Evolutionary conservation across 2,888 invertebrate species (phyloP).

Genomic region (Noctua pronuba): DNA sequence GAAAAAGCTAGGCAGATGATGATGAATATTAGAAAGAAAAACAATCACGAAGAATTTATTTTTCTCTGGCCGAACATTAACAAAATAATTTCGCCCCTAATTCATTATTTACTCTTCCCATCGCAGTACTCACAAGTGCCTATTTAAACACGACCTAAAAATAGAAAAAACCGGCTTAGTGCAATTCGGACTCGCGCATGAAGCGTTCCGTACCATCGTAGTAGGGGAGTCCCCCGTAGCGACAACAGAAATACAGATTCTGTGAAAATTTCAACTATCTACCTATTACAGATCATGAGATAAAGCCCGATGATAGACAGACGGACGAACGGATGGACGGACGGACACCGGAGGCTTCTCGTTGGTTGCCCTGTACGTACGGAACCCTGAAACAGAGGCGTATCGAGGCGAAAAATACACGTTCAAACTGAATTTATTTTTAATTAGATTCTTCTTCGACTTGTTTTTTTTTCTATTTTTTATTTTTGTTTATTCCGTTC

Average conservation of each 20-base stretch:
- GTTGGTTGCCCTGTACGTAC: too few species aligned
- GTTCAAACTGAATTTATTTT: constrained; percentile 72
- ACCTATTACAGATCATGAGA: too few species aligned
- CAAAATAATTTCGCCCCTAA: not conserved
- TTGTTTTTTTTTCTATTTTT: constrained; percentile 72
- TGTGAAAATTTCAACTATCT: too few species aligned
- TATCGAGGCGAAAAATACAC: constrained; percentile 70
- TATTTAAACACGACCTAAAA: constrained; percentile 44
- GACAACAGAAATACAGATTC: too few species aligned
- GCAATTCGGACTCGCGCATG: too few species aligned
- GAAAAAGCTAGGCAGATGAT: too few species aligned
- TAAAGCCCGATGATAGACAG: too few species aligned
- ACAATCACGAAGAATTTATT: not conserved
- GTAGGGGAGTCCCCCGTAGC: too few species aligned
- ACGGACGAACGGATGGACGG: too few species aligned
- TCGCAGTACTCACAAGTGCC: constrained; percentile 5
- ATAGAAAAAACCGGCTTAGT: constrained; percentile 35
- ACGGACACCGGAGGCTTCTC: too few species aligned
- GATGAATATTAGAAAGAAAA: not conserved
- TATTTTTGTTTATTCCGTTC: constrained; percentile 73
- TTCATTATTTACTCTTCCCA: constrained; percentile 24
- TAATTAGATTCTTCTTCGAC: constrained; percentile 80
- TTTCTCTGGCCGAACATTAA: not conserved
- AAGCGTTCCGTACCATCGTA: too few species aligned
- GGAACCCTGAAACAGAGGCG: constrained; percentile 42